Base-by-base conservation (phyloP, 2,113 vertebrate genomes). In the Syngnathus floridae region DNA sequence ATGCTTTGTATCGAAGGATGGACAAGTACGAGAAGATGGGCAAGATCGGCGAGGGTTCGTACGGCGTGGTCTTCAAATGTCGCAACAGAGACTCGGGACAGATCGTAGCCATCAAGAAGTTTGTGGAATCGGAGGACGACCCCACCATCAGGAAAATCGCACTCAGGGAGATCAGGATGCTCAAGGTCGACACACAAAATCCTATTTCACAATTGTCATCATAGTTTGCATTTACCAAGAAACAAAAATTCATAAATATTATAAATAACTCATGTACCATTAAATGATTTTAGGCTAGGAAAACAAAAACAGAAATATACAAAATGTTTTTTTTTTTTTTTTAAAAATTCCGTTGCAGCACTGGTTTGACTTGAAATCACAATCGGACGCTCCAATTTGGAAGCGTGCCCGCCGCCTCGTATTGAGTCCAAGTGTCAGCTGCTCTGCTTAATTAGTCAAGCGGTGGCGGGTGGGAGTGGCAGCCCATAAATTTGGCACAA, bases 21-120 rank as follows among this genome's bases (percentile, higher is more conserved):
- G 96, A 98, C 86, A 96, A 94, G 80, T 97, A 97, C 66, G 95
- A 98, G 79, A 97, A 94, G 83, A 93, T 98, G 0, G 90, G 92
- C 2, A 95, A 96, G 82, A 93, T 98, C 48, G 96, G 96, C 0
- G 93, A 98, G 78, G 96, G 96, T 9, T 96, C 96, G 5, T 98
- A 98, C 63, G 96, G 96, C 38, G 92, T 95, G 0, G 96, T 98
- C 31, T 98, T 98, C 88, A 98, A 98, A 81, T 98, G 96, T 86
- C 90, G 94, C 59, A 94, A 93, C 75, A 92, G 82, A 76, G 92
- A 95, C 83, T 95, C 93, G 0, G 95, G 95, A 0, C 95, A 98
- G 81, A 82, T 95, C 0, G 96, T 98, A 55, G 96, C 96, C 77
- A 94, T 98, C 76, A 98, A 98, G 89, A 96, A 92, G 88, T 98